These are phyloP conservation scores for Sinocyclocheilus maitianheensis DNA, from an alignment of 2,113 vertebrate species.

Conservation along the genomic window DNA sequence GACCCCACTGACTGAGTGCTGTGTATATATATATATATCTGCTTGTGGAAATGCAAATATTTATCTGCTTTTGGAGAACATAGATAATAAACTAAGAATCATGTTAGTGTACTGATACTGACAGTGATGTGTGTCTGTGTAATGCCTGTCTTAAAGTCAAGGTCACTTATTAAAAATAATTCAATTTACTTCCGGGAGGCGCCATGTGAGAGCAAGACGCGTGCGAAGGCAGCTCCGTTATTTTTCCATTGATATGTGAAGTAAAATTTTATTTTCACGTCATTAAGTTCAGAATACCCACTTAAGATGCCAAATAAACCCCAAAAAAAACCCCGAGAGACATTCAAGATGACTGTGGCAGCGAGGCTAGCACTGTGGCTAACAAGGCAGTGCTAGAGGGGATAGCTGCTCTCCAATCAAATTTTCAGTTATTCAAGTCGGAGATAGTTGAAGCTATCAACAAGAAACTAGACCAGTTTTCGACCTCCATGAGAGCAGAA, in stretches of 20 bases:
- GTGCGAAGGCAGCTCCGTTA: not conserved
- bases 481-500: not conserved
- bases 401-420: not conserved
- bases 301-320: not conserved
- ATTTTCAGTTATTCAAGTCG: not conserved
- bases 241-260: not conserved
- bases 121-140: not conserved
- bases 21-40: too few species aligned
- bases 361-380: not conserved
- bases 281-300: not conserved
- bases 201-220: not conserved
- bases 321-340: not conserved
- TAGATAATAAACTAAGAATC: not conserved
- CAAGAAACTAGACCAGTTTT: not conserved
- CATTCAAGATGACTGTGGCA: not conserved
- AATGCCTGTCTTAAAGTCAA: not conserved
- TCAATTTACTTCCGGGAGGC: not conserved
- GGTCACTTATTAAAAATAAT: not conserved
- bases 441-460: not conserved
- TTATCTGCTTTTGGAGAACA: not conserved
- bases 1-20: not conserved
- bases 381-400: not conserved
- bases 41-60: not conserved
- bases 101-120: not conserved
- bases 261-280: not conserved